Evolutionary conservation across 2,113 vertebrate species (phyloP).

Genomic region (Brachypteracias leptosomus): DNA sequence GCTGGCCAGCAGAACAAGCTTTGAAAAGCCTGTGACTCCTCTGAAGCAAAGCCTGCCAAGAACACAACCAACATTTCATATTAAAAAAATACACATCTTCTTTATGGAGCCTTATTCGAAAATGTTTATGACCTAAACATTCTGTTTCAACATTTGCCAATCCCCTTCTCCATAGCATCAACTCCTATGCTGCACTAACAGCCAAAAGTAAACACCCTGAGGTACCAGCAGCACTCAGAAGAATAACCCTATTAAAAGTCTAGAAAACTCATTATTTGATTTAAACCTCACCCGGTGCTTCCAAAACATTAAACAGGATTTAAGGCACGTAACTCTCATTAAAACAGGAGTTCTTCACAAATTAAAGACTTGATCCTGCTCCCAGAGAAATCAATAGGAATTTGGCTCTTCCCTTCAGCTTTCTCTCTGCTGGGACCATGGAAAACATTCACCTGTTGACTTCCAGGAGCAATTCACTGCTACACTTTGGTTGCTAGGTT

Average conservation of each 20-base stretch:
- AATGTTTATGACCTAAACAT: constrained; percentile 63
- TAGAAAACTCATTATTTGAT: constrained; percentile 32
- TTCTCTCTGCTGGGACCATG: background rate
- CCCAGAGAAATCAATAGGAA: background rate
- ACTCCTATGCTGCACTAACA: constrained; percentile 11
- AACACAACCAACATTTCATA: constrained; percentile 50
- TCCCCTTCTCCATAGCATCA: constrained; percentile 25
- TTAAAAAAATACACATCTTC: constrained; percentile 14
- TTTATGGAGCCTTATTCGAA: constrained; percentile 34
- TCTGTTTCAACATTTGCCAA: constrained; percentile 42
- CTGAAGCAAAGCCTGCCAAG: constrained; percentile 42
- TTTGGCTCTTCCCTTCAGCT: background rate
- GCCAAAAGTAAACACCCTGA: constrained; percentile 41
- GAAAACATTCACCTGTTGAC: background rate
- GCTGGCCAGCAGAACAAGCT: background rate
- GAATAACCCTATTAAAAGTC: background rate
- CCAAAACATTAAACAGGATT: constrained; percentile 19
- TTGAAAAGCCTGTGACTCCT: constrained; percentile 17
- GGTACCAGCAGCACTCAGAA: constrained; percentile 21
- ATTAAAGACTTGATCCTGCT: background rate
- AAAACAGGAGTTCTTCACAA: background rate
- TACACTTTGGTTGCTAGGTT: background rate
- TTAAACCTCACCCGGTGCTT: background rate
- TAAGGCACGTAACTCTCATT: constrained; percentile 26
- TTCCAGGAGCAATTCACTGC: background rate